Evolutionary conservation across 2,888 invertebrate genomes (phyloP), one percentile per base, ranked within the genome.

Genomic region (Acrocera orbiculus): DNA sequence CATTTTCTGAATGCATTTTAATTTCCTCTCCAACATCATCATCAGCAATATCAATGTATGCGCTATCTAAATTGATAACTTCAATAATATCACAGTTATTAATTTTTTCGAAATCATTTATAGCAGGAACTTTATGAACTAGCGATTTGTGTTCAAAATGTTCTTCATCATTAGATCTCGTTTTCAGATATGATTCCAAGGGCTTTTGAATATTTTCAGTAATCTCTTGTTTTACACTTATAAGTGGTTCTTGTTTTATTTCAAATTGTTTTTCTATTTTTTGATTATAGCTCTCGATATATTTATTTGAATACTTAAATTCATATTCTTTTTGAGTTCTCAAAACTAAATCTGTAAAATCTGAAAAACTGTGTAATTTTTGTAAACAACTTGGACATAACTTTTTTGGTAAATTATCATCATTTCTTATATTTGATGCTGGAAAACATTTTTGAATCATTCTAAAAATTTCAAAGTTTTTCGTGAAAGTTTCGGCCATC

Each of bases 41-140:
- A 24, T 58, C 58, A 0, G 57, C 46, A 30, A 58, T 58, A 16
- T 58, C 53, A 24, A 58, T 58, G 16, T 54, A 59, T 1, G 54
- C 54, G 44, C 58, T 59, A 30, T 60, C 57, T 14, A 59, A 42
- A 28, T 58, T 54, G 4, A 60, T 55, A 3, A 59, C 56, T 40
- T 59, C 58, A 55, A 59, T 58, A 25, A 59, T 58, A 42, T 59
- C 58, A 44, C 59, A 60, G 36, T 60, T 58, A 29, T 58, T 54
- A 1, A 59, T 57, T 28, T 56, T 56, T n/a, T n/a, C n/a, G n/a
- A n/a, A n/a, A n/a, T n/a, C n/a, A n/a, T n/a, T n/a, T n/a, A n/a
- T n/a, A n/a, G n/a, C n/a, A 14, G 59, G 54, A 38, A 57, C 53
- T 37, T 56, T 52, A 14, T 51, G 52, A 35, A 58, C 52, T 16